These are phyloP conservation scores for Deroplatys truncata DNA, from an alignment of 2,888 invertebrate genomes.

Conservation along the genomic window DNA sequence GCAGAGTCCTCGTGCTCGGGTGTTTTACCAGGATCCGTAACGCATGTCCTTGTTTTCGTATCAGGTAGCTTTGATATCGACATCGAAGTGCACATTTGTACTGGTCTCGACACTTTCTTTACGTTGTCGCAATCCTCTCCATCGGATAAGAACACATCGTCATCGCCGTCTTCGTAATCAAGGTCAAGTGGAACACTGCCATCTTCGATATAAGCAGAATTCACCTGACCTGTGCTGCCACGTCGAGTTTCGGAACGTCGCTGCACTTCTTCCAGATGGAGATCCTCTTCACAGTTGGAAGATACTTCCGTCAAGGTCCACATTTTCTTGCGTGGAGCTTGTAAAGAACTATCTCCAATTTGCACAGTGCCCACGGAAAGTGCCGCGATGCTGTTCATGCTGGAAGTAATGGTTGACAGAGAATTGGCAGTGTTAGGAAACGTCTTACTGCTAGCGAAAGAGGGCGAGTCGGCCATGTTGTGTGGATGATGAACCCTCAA, in stretches of 20 bases:
- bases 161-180: neutral
- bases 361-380: neutral
- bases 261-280: neutral
- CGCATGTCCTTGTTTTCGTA: neutral
- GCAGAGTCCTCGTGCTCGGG: neutral
- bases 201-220: slow-evolving; percentile 8
- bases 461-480: slow-evolving; percentile 4
- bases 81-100: neutral
- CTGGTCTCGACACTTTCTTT: neutral
- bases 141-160: neutral
- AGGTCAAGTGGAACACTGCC: neutral
- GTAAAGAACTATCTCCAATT: neutral
- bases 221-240: neutral
- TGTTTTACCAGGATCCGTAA: neutral
- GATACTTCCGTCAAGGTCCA: slow-evolving; percentile 28
- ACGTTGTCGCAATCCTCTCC: neutral
- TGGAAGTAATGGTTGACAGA: slow-evolving; percentile 1
- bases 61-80: neutral
- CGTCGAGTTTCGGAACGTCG: neutral
- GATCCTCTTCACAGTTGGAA: slow-evolving; percentile 26
- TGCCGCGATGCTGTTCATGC: neutral
- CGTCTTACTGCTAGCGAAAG: slow-evolving; percentile 1
- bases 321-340: slow-evolving; percentile 11
- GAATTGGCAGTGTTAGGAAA: neutral
- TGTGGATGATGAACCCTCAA: neutral